Base-by-base conservation (phyloP, 2,797 vertebrate species). In the Girardinus metallicus region DNA sequence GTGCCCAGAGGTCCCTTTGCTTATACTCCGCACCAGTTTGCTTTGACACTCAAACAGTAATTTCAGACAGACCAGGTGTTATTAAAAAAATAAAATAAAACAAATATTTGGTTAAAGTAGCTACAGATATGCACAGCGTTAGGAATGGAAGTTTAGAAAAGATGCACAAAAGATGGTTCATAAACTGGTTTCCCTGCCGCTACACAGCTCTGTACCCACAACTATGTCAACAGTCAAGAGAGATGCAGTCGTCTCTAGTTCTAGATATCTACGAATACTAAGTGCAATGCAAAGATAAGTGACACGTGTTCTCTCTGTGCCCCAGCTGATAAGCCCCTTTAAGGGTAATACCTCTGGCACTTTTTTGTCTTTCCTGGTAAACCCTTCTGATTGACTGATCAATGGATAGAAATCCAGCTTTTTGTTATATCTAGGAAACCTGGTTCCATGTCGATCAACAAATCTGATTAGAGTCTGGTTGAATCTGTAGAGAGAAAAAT, bases 241-340 rank as follows among this genome's bases (percentile, higher is more conserved):
- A 86, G 79, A 76, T 43, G 64, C 46, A 78, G 44, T 75, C 5
- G 81, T 74, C 80, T 79, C 43, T 55, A 79, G 82, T 83, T 85
- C 78, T 85, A 87, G 84, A 82, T 86, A 89, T 84, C 81, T 83
- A 77, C 55, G 49, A 85, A 76, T 57, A 71, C 79, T 57, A 46
- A 5, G 85, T 83, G 78, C 74, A 71, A 74, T 80, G 81, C 29
- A 68, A 86, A 88, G 86, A 91, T 88, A 92, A 92, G 68, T 74
- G 80, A 86, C 44, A 80, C 74, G 75, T 83, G 82, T 86, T 85
- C 84, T 87, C 84, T 86, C 91, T 91, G 90, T 85, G 89, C 90
- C 78, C 82, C 74, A 86, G 81, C 29, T 93, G 92, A 94, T 92
- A 94, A 93, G 88, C 85, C 73, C 81, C 78, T 41, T 43, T 16